These are phyloP conservation scores for Oryctes rhinoceros DNA, from an alignment of 1,140 invertebrate species.

Conservation along the genomic window DNA sequence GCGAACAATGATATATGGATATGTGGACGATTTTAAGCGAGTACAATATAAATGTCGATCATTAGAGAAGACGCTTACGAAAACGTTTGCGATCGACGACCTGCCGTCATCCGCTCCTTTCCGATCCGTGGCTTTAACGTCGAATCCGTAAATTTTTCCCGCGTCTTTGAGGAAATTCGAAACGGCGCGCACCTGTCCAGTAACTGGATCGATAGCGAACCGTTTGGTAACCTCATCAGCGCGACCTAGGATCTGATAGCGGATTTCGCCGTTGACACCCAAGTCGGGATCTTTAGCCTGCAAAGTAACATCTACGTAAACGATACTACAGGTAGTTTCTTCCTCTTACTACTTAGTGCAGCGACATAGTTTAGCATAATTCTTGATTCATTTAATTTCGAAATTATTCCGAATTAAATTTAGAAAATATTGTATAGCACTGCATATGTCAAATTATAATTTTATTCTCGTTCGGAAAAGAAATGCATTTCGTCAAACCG, in stretches of 20 bases:
- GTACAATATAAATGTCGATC: background rate
- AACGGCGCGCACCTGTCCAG: conserved; percentile 77
- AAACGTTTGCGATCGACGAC: conserved; percentile 83
- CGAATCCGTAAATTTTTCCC: conserved; percentile 81
- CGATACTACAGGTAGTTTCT: no score
- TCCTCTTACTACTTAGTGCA: no score
- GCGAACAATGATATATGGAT: background rate
- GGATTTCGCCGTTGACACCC: conserved; percentile 79
- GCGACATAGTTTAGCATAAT: no score
- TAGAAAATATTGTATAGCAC: no score
- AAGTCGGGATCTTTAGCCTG: conserved; percentile 78
- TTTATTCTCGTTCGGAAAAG: no score
- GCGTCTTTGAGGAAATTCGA: conserved; percentile 71
- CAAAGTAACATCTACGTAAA: conserved; percentile 30
- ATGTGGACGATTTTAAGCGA: background rate
- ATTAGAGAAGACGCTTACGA: conserved; percentile 67
- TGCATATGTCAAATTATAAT: no score
- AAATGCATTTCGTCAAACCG: no score
- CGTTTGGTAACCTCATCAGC: conserved; percentile 64
- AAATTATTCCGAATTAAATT: no score
- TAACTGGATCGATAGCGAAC: conserved; percentile 79
- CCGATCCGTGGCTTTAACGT: conserved; percentile 87
- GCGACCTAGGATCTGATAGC: conserved; percentile 80
- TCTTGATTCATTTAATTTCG: no score
- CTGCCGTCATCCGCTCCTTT: conserved; percentile 78